Conservation (phyloP, 1,140 invertebrate genomes). For the Papilio dardanus region DNA sequence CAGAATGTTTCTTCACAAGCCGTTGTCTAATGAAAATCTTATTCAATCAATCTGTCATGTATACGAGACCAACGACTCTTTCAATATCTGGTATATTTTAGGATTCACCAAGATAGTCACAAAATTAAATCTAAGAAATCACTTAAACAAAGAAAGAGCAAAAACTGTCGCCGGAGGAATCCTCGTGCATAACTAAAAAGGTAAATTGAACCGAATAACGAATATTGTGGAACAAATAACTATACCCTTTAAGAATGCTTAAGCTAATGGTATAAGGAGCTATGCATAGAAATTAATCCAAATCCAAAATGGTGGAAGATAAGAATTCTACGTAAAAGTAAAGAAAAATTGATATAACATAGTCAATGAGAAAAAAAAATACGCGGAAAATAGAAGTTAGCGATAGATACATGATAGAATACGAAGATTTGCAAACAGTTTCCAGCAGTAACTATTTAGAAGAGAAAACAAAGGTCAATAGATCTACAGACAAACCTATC, state of each 20-base stretch:
- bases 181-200: background rate
- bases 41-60: no score
- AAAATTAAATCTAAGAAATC: background rate
- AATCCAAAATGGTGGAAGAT: background rate
- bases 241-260: background rate
- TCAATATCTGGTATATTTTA: background rate
- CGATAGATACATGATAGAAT: no score
- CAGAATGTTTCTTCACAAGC: no score
- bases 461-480: no score
- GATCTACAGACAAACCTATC: no score
- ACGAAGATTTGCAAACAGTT: no score
- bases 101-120: background rate
- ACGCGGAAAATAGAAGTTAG: no score
- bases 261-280: background rate
- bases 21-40: no score
- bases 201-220: background rate
- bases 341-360: background rate
- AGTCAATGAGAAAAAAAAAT: no score
- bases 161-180: background rate
- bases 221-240: background rate
- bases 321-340: background rate
- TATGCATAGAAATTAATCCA: background rate
- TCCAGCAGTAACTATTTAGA: no score
- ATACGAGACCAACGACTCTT: no score
- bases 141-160: background rate